Evolutionary conservation across 2,113 vertebrate species (phyloP).

Genomic region (Percopsis transmontana): DNA sequence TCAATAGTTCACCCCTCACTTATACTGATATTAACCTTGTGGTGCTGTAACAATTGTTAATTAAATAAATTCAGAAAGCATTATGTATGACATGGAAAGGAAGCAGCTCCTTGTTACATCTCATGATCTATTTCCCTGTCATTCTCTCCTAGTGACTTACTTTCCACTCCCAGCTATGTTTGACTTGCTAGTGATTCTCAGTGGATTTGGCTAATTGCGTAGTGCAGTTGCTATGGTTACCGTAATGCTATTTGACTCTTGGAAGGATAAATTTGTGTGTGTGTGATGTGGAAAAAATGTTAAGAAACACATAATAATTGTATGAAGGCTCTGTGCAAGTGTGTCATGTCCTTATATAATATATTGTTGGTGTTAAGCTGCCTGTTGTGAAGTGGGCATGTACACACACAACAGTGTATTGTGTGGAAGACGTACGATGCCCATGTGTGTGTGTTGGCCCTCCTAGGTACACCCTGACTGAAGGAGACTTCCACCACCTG

Average conservation of each 20-base stretch:
- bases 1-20: neutral
- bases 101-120: constrained; percentile 1
- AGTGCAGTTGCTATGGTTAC: constrained; percentile 9
- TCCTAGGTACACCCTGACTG: constrained; percentile 92
- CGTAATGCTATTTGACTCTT: constrained; percentile 3
- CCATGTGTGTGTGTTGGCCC: neutral
- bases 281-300: neutral
- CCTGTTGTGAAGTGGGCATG: neutral
- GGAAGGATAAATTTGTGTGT: neutral
- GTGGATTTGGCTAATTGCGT: constrained; percentile 23
- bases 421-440: neutral
- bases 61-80: constrained; percentile 23
- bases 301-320: neutral
- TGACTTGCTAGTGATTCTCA: constrained; percentile 36
- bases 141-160: constrained; percentile 32
- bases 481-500: constrained; percentile 96
- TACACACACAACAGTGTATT: neutral
- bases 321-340: neutral
- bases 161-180: constrained; percentile 25
- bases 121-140: constrained; percentile 5
- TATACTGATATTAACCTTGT: constrained; percentile 8
- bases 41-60: constrained; percentile 11
- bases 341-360: neutral
- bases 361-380: neutral
- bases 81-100: constrained; percentile 20